A percentile compares a stretch with the other conserved stretches of the same genome.
phyloP scores from a whole-genome alignment of 2,888 invertebrate genomes.

The Diarsia brunnea region DNA sequence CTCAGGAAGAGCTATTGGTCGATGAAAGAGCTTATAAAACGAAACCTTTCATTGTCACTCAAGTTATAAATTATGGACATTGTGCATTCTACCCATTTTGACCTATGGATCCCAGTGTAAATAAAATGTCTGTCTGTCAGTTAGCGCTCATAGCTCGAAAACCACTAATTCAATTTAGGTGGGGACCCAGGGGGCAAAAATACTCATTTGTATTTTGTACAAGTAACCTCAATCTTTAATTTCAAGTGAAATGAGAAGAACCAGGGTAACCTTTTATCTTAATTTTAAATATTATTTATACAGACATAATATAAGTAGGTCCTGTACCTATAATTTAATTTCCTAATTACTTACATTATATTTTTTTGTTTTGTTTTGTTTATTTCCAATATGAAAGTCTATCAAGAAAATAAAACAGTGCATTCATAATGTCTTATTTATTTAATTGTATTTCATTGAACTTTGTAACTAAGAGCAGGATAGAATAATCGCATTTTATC shows the following conservation, averaged over 20 bases:
- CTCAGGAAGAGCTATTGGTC: no score
- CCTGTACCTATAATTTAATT: background rate
- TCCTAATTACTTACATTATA: background rate
- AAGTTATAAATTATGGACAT: no score
- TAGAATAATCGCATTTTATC: slow-evolving; percentile 12
- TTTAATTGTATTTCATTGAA: background rate
- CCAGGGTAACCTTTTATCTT: background rate
- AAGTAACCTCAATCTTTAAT: background rate
- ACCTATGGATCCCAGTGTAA: no score
- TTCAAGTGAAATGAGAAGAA: background rate
- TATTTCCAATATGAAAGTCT: background rate
- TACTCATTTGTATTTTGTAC: background rate
- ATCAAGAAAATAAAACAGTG: background rate
- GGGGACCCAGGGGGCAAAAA: no score
- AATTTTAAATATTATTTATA: background rate
- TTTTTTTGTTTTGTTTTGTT: no score
- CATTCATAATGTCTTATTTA: background rate
- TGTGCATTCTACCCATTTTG: no score
- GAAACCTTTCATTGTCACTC: no score
- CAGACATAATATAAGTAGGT: background rate
- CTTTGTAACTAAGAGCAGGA: slow-evolving; percentile 12
- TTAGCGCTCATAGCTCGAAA: background rate
- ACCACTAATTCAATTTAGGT: background rate
- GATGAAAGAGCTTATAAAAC: no score
- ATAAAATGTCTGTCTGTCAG: background rate